phyloP scores from a whole-genome alignment of 2,797 vertebrate genomes.

The Geotrypetes seraphini region DNA sequence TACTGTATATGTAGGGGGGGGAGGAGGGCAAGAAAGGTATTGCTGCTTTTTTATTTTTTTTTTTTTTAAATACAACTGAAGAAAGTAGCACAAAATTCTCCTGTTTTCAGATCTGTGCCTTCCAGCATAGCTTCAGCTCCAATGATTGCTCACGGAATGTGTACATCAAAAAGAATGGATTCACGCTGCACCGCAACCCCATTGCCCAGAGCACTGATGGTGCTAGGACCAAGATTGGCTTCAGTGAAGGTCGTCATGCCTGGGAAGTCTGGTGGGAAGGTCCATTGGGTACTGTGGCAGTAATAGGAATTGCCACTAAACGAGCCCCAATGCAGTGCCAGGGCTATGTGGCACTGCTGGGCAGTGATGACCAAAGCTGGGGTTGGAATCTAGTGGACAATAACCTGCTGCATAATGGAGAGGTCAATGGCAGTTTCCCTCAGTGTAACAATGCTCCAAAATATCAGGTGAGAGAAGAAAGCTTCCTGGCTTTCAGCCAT shows the following conservation, averaged over 20 bases:
- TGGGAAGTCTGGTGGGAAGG: conserved; percentile 99
- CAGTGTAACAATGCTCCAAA: conserved; percentile 98
- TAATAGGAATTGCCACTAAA: conserved; percentile 94
- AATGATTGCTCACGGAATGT: conserved; percentile 96
- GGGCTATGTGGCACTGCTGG: conserved; percentile 93
- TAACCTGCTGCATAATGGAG: conserved; percentile 95
- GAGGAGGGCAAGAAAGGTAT: too few relatives aligned
- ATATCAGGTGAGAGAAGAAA: conserved; percentile 82
- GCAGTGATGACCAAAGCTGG: conserved; percentile 98
- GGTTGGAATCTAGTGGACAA: conserved; percentile 99
- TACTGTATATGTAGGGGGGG: too few relatives aligned
- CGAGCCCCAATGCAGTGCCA: conserved; percentile 94
- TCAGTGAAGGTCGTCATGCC: conserved; percentile 90
- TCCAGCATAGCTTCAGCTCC: conserved; percentile 89
- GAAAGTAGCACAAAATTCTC: too few relatives aligned
- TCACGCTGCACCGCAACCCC: conserved; percentile 95
- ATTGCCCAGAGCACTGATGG: conserved; percentile 97
- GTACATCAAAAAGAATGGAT: conserved; percentile 98
- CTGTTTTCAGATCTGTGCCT: conserved; percentile 74
- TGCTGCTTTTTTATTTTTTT: too few relatives aligned
- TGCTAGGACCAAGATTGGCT: conserved; percentile 92
- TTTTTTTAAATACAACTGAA: too few relatives aligned
- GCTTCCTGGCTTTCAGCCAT: too few relatives aligned
- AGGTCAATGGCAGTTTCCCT: conserved; percentile 94
- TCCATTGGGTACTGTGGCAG: conserved; percentile 91